Conservation (phyloP, 2,888 invertebrate genomes). For the Phalera bucephala region DNA sequence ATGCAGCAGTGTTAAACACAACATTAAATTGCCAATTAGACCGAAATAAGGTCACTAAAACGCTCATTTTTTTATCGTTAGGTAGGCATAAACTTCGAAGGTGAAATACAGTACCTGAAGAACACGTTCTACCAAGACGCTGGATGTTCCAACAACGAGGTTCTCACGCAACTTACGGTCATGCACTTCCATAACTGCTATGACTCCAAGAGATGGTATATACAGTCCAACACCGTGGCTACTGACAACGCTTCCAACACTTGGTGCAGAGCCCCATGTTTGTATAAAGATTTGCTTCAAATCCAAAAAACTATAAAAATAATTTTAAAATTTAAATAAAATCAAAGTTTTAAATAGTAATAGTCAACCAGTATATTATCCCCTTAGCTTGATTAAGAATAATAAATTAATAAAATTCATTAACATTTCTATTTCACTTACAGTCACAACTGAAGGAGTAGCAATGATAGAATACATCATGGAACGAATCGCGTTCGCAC, state of each 20-base stretch:
- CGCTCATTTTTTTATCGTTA: too few relatives aligned
- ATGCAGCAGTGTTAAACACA: too few relatives aligned
- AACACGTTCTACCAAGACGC: conserved; percentile 71
- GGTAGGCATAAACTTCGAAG: conserved; percentile 79
- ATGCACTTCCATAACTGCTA: conserved; percentile 63
- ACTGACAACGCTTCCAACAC: conserved; percentile 87
- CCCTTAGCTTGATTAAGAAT: too few relatives aligned
- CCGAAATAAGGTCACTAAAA: too few relatives aligned
- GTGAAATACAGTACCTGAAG: conserved; percentile 85
- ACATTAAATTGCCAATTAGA: too few relatives aligned
- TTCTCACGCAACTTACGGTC: conserved; percentile 13
- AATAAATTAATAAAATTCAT: too few relatives aligned
- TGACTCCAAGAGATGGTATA: conserved; percentile 79
- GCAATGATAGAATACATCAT: conserved; percentile 83
- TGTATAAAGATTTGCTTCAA: conserved; percentile 3
- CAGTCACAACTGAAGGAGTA: conserved; percentile 28
- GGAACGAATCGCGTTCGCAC: conserved; percentile 82
- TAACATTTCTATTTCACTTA: too few relatives aligned
- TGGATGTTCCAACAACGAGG: conserved; percentile 74
- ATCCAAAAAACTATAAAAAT: too few relatives aligned
- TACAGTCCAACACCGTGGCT: conserved; percentile 62
- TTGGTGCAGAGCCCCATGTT: conserved; percentile 84
- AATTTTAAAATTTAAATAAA: too few relatives aligned
- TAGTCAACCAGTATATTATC: too few relatives aligned
- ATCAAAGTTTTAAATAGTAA: too few relatives aligned